phyloP scores from a whole-genome alignment of 2,113 vertebrate genomes.

The Xenus cinereus region DNA sequence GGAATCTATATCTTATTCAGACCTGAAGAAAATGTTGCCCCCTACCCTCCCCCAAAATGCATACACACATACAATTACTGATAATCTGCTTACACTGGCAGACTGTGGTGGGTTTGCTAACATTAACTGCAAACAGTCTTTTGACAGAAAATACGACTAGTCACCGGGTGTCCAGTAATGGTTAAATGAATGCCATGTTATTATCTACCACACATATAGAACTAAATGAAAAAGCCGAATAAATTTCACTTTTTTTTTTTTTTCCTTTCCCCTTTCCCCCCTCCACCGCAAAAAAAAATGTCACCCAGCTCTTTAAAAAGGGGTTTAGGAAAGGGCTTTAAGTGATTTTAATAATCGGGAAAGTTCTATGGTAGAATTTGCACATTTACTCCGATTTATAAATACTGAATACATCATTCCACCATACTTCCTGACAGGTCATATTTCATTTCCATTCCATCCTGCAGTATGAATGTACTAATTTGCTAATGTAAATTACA shows the following conservation, averaged over 20 bases:
- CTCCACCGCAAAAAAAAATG: slow-evolving; percentile 51
- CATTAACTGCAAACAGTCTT: slow-evolving; percentile 91
- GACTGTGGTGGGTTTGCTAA: slow-evolving; percentile 88
- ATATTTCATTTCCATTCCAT: slow-evolving; percentile 47
- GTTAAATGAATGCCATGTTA: slow-evolving; percentile 87
- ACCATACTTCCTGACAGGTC: slow-evolving; percentile 38
- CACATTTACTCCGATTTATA: slow-evolving; percentile 52
- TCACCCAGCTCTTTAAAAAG: slow-evolving; percentile 55
- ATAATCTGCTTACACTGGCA: slow-evolving; percentile 92
- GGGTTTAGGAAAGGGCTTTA: slow-evolving; percentile 49
- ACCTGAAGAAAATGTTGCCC: slow-evolving; percentile 88
- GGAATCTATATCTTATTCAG: slow-evolving; percentile 91
- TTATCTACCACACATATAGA: slow-evolving; percentile 88
- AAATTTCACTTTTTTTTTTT: slow-evolving; percentile 70
- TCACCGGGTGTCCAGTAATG: slow-evolving; percentile 91
- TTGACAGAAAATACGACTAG: slow-evolving; percentile 87
- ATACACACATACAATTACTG: slow-evolving; percentile 93
- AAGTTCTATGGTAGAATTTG: slow-evolving; percentile 55
- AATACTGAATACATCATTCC: slow-evolving; percentile 52
- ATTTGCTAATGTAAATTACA: slow-evolving; percentile 44
- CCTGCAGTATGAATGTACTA: neutral
- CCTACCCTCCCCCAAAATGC: slow-evolving; percentile 86
- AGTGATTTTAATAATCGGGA: slow-evolving; percentile 55
- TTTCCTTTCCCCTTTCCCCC: no score
- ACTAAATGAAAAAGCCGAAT: slow-evolving; percentile 81